phyloP scores from a whole-genome alignment of 2,797 vertebrate genomes.

The Harpagifer antarcticus region DNA sequence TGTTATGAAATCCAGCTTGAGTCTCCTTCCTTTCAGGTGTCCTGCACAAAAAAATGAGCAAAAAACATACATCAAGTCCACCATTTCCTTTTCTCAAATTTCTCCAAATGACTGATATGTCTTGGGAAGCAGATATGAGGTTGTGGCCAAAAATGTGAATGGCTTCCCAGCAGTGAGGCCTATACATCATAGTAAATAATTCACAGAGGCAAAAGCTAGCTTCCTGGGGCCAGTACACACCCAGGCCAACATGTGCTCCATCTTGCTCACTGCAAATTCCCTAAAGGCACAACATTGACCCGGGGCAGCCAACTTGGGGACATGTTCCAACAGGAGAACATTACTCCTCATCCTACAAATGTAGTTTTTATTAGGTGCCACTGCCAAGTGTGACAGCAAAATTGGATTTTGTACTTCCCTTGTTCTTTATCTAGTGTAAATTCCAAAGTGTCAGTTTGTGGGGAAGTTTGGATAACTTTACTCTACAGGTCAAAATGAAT shows the following conservation, averaged over 20 bases:
- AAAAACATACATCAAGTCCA: constrained; percentile 63
- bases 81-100: constrained; percentile 50
- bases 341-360: constrained; percentile 68
- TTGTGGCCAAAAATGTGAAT: constrained; percentile 74
- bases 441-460: constrained; percentile 38
- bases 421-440: constrained; percentile 51
- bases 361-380: constrained; percentile 69
- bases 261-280: constrained; percentile 78
- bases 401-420: constrained; percentile 63
- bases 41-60: constrained; percentile 39
- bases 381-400: constrained; percentile 68
- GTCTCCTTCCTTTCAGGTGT: constrained; percentile 44
- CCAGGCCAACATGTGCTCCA: constrained; percentile 76
- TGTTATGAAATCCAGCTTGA: constrained; percentile 42
- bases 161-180: constrained; percentile 69
- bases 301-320: constrained; percentile 69
- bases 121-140: constrained; percentile 76
- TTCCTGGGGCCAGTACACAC: constrained; percentile 64
- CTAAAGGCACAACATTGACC: constrained; percentile 69
- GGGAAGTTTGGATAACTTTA: constrained; percentile 52
- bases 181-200: constrained; percentile 85
- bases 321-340: constrained; percentile 63
- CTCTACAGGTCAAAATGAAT: constrained; percentile 38
- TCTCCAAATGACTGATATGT: constrained; percentile 69
- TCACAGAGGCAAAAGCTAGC: constrained; percentile 72